Evolutionary conservation across 2,888 invertebrate genomes (phyloP).

Genomic region (Lycaena phlaeas): DNA sequence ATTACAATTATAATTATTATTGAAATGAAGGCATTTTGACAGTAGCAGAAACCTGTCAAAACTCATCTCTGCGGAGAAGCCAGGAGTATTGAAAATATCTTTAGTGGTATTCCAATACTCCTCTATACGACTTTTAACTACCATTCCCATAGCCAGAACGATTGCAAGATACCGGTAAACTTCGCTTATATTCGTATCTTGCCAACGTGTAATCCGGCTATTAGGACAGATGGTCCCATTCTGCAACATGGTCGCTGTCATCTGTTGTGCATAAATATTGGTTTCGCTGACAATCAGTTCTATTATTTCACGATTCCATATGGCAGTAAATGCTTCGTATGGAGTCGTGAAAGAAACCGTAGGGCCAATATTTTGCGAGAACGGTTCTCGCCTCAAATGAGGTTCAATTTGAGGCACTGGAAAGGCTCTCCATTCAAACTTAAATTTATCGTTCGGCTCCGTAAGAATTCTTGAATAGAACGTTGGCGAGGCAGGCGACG

Average conservation of each 20-base stretch:
- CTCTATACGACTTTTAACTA: conserved; percentile 6
- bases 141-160: conserved; percentile 11
- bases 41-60: no score
- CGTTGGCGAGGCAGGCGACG: background rate
- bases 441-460: background rate
- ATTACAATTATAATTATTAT: no score
- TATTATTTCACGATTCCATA: no score
- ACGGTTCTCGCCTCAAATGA: conserved; percentile 1
- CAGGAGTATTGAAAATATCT: no score
- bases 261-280: conserved; percentile 18
- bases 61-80: no score
- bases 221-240: conserved; percentile 8
- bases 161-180: conserved; percentile 13
- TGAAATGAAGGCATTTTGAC: no score
- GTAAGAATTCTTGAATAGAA: background rate
- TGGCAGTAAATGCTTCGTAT: conserved; percentile 14
- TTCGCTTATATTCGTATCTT: conserved; percentile 13
- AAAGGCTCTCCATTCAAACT: background rate
- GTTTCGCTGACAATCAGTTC: conserved; percentile 15
- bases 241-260: conserved; percentile 6
- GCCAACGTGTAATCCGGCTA: conserved; percentile 14
- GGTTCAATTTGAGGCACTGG: background rate
- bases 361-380: conserved; percentile 12
- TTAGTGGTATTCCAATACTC: conserved; percentile 15
- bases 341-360: conserved; percentile 10